Evolutionary conservation across 2,113 vertebrate genomes (phyloP), one percentile per base, ranked within the genome.

Genomic region (Todiramphus chloris): DNA sequence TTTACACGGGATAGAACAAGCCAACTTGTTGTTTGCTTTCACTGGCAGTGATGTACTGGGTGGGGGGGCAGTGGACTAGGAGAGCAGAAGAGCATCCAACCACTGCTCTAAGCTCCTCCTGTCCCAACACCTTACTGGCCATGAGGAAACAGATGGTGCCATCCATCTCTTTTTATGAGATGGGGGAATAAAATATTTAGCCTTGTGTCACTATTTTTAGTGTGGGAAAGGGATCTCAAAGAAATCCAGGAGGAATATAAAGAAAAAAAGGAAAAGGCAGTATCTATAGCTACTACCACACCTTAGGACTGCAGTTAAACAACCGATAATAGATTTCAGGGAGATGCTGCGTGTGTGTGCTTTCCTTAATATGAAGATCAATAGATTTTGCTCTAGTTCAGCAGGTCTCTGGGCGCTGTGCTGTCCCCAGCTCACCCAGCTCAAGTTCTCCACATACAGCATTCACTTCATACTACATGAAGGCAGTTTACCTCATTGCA

Each of bases 71-170:
- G 83, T 3, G 53, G 64, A 85, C 68, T 80, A 77, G 63, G 56
- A 70, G 35, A 86, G 48, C 56, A 72, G 28, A 70, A 27, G 3
- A 56, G 28, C 59, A 88, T 31, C 13, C 3, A 2, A 39, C 25
- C 83, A 28, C 37, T 62, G 56, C 60, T 56, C 35, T 72, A 78
- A 58, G 37, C 28, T 83, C 46, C 48, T 77, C 74, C 73, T 35
- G 35, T 19, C 35, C 73, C 66, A 83, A 28, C 6, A 44, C 4
- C 37, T 58, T 62, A 74, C 3, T 83, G 67, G 66, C 48, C 59
- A 59, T 46, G 78, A 51, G 90, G 86, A 90, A 91, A 68, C 88
- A 95, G 90, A 94, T 94, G 89, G 93, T 60, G 51, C 58, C 73
- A 94, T 94, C 76, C 56, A 60, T 95, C 74, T 90, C 87, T 31